Base-by-base conservation (phyloP, 2,888 invertebrate species). In the Conops quadrifasciatus region DNA sequence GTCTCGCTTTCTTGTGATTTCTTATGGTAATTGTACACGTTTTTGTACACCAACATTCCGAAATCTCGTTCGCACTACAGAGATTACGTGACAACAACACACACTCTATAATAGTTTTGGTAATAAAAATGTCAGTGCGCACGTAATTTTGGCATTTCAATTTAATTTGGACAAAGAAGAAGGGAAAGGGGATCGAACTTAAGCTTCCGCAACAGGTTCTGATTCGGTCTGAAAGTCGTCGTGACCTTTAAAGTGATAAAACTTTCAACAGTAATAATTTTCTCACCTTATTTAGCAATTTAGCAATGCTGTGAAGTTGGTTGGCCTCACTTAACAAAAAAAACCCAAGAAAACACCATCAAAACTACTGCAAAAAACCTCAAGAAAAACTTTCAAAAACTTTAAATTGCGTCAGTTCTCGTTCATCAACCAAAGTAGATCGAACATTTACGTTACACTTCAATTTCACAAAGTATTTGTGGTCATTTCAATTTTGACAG, bases 191-290 rank as follows among this genome's bases (percentile, higher is more conserved):
- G 9, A 7, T n/a, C 28, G 43, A 63, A 45, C 26, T 28, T 30
- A 28, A 56, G 51, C 36, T 68, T 60, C 51, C 28, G 60, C 68
- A 68, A 68, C 60, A 68, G 68, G 62, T 68, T 68, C 51, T 67
- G 47, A 59, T 58, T 47, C 26, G 56, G 19, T 62, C 19, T n/a
- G 19, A 19, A 19, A n/a, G 21, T 53, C n/a, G 11, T n/a, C 21
- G 19, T n/a, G 19, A 2, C n/a, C n/a, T 49, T 49, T 11, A 11
- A n/a, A n/a, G 53, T 26, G 2, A 16, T 59, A 26, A 26, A 30
- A 59, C 30, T 28, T 59, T 59, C 59, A 51, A 19, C 51, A 51
- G 24, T 24, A 21, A 11, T 53, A 13, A 21, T 21, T 21, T 53
- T 21, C 9, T 21, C 21, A 21, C 21, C 21, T 21, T 11, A 16